Conservation (phyloP, 2,888 invertebrate species). For the Caenorhabditis sulstoni region DNA sequence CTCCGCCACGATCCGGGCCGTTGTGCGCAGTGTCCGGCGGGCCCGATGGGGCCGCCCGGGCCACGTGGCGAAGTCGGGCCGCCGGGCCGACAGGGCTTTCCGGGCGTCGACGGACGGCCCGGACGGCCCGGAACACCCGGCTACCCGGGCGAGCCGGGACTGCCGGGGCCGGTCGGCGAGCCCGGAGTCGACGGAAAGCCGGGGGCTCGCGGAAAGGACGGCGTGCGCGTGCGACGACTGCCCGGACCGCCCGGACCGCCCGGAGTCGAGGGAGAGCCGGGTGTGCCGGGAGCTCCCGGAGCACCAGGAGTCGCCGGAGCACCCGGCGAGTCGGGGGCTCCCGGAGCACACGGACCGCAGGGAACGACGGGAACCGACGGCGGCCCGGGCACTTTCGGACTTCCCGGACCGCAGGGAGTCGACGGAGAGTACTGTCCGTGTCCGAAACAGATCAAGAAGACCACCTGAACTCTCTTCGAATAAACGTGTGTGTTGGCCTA, state of each 20-base stretch:
- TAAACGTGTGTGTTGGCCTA: too few relatives aligned
- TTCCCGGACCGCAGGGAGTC: conserved; percentile 46
- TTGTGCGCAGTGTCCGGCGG: conserved; percentile 67
- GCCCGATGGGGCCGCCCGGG: conserved; percentile 71
- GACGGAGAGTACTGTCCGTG: conserved; percentile 65
- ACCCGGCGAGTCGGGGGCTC: conserved; percentile 61
- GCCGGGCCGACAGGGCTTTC: conserved; percentile 37
- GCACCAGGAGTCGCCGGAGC: conserved; percentile 51
- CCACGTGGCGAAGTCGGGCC: conserved; percentile 57
- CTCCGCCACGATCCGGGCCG: conserved; percentile 54
- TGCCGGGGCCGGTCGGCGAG: conserved; percentile 59
- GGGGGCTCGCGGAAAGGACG: conserved; percentile 51
- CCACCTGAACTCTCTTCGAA: too few relatives aligned
- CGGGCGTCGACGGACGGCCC: conserved; percentile 61
- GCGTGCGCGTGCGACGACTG: conserved; percentile 34
- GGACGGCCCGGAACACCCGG: conserved; percentile 58
- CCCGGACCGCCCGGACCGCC: conserved; percentile 59
- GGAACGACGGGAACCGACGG: conserved; percentile 64
- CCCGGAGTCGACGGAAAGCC: conserved; percentile 54
- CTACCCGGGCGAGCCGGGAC: conserved; percentile 56
- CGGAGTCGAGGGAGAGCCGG: conserved; percentile 58
- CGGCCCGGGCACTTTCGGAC: conserved; percentile 38
- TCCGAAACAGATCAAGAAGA: conserved; percentile 51
- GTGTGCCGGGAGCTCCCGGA: conserved; percentile 55
- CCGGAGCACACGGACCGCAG: conserved; percentile 71